Evolutionary conservation across 2,888 invertebrate species (phyloP), one percentile per base, ranked within the genome.

Genomic region (Megalurothrips usitatus): DNA sequence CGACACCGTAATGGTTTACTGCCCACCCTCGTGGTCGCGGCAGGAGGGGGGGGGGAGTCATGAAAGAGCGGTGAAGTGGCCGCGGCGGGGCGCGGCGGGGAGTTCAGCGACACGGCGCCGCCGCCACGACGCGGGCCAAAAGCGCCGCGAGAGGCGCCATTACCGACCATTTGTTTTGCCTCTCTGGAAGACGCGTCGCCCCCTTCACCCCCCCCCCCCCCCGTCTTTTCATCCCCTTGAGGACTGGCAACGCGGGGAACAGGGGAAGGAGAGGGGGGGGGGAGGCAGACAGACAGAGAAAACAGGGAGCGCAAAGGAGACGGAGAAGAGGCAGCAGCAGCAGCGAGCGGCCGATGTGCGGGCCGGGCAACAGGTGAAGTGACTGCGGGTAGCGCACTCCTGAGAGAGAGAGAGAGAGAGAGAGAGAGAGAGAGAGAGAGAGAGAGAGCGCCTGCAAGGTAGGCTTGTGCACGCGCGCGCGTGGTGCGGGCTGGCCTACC

Each of bases 371-470:
- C 68, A 75, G 68, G 68, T 75, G 68, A 75, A 10, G 68, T 75
- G 68, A 26, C 68, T 75, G 68, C 68, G 68, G 68, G 23, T 26
- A 26, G 23, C 23, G 68, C 6, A 43, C 34, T 43, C 34, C 34
- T 43, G 48, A 26, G 79, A 49, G 79, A 34, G 79, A 34, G 79
- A 79, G 79, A 34, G 34, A 79, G 79, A 79, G 34, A 79, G 79
- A 79, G 79, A 79, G 34, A 79, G 34, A 79, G 34, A 79, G 79
- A 34, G 79, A 79, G 79, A 49, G 49, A 49, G 49, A 49, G 49
- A 49, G 49, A 49, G 49, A 49, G 49, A 49, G 49, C 9, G 49
- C 9, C 10, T 11, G 49, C 9, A 14, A 49, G 49, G 14, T 9
- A 49, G 49, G 14, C 10, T 49, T 11, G 49, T 11, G 49, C 9